Evolutionary conservation across 2,797 vertebrate species (phyloP).

Genomic region (Tragopan temminckii): DNA sequence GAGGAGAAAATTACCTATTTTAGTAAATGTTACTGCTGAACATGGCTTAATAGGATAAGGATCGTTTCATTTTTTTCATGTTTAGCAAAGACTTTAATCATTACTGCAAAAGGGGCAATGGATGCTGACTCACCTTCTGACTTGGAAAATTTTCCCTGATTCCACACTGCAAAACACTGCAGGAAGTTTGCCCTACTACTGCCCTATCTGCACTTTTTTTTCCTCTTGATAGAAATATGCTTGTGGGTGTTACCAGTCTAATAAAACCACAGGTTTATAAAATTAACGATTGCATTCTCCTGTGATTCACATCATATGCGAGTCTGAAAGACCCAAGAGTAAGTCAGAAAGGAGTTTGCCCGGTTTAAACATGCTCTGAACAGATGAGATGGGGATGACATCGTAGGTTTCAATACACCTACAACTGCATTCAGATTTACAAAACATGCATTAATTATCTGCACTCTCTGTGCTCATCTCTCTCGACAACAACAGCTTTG

Average conservation of each 20-base stretch:
- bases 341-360: background rate
- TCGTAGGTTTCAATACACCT: background rate
- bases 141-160: background rate
- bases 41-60: background rate
- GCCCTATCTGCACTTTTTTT: background rate
- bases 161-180: background rate
- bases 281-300: background rate
- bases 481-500: constrained; percentile 7
- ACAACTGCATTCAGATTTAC: constrained; percentile 10
- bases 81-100: background rate
- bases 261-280: constrained; percentile 26
- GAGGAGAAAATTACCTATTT: background rate
- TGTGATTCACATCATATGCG: constrained; percentile 24
- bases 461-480: background rate
- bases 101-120: background rate
- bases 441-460: constrained; percentile 4
- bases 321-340: background rate
- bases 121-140: background rate
- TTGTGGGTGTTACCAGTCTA: background rate
- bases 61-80: background rate
- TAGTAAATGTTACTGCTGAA: background rate
- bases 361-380: background rate
- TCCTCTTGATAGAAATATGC: background rate
- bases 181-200: background rate
- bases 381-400: background rate